Conservation (phyloP, 2,888 invertebrate genomes). For the Molanna angustata region DNA sequence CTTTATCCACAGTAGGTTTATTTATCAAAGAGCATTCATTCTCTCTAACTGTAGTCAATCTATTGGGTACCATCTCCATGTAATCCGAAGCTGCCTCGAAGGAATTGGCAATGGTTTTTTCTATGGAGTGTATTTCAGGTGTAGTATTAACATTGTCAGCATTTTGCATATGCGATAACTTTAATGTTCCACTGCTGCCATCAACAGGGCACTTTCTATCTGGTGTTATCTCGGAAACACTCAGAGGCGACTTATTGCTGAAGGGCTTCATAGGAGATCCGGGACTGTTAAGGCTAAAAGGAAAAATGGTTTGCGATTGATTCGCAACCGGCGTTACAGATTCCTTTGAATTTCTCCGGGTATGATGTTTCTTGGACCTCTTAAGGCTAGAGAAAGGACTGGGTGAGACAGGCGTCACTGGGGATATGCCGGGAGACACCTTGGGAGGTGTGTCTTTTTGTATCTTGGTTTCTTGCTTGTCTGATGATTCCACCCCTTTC, state of each 20-base stretch:
- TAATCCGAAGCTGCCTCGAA: slow-evolving; percentile 30
- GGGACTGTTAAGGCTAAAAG: slow-evolving; percentile 66
- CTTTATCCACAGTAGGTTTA: slow-evolving; percentile 25
- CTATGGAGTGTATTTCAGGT: not conserved
- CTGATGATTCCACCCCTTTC: slow-evolving; percentile 13
- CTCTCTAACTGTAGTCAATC: slow-evolving; percentile 40
- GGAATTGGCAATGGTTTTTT: slow-evolving; percentile 12
- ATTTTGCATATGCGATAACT: slow-evolving; percentile 23
- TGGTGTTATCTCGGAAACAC: slow-evolving; percentile 35
- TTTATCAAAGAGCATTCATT: slow-evolving; percentile 40
- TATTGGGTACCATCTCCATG: slow-evolving; percentile 31
- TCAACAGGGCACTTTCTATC: slow-evolving; percentile 41
- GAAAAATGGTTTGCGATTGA: slow-evolving; percentile 62
- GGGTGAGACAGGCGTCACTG: slow-evolving; percentile 38
- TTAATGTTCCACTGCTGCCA: slow-evolving; percentile 30
- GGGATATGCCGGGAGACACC: slow-evolving; percentile 30
- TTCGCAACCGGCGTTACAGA: slow-evolving; percentile 58
- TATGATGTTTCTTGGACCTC: slow-evolving; percentile 38
- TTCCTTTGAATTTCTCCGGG: slow-evolving; percentile 46
- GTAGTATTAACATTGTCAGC: not conserved
- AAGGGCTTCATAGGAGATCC: slow-evolving; percentile 58
- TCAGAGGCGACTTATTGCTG: slow-evolving; percentile 35
- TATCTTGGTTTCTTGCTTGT: slow-evolving; percentile 17
- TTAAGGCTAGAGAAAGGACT: slow-evolving; percentile 48
- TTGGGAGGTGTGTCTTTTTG: slow-evolving; percentile 25